Base-by-base conservation (phyloP, 2,888 invertebrate genomes). In the Eucera pruinosa region DNA sequence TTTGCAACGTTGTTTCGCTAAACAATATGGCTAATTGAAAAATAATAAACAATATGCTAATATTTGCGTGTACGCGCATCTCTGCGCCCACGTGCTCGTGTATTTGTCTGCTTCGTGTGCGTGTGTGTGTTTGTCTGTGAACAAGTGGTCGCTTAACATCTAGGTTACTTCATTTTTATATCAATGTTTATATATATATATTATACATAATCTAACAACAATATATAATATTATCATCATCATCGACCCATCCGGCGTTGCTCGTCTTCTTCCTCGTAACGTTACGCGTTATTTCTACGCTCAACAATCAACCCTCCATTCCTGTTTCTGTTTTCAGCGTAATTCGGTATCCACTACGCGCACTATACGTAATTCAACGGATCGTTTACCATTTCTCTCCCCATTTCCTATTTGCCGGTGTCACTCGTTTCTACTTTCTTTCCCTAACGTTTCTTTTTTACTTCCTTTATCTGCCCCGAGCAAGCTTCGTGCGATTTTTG, bases 201-300 rank as follows among this genome's bases (percentile, higher is more conserved):
- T 89, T 73, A 64, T 74, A 74, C 64, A 74, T 74, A 73, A 90
- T 90, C 90, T 92, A 92, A 91, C 91, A 92, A 92, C 91, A 92
- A 91, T 91, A 89, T 91, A 89, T 91, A 89, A 90, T 89, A 91
- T 91, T 88, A 90, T 90, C 86, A 89, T 90, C 86, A 89, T 91
- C 86, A 81, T 89, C 87, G 85, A 84, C 86, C 78, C 78, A 83
- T 81, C 80, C 78, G 82, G 80, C 76, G 66, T 84, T 78, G 72
- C 57, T 77, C 83, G 68, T 83, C 78, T 76, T 70, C 77, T 65
- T 60, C 76, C 74, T 86, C 83, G 69, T n/a, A 88, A 86, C 86
- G 85, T 85, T 88, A 89, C 86, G 86, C 88, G 88, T 90, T 89
- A 15, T 89, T 87, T 67, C 78, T 81, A 82, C 87, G 86, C 87